A percentile compares a stretch with the other conserved stretches of the same genome.
Evolutionary conservation across 2,888 invertebrate species (phyloP).

Genomic region (Andrena marginata): DNA sequence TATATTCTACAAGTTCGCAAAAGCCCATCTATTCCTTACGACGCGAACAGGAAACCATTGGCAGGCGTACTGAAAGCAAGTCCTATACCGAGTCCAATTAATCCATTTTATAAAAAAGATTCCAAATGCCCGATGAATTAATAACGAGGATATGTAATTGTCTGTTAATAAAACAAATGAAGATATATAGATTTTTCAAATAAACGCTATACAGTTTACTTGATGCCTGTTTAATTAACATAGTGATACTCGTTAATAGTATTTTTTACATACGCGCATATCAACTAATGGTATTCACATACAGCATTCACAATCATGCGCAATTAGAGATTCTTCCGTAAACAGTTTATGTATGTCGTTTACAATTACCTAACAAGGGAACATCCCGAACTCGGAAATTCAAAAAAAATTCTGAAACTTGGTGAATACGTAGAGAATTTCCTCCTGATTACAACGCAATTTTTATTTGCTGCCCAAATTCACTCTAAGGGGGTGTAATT

Average conservation of each 20-base stretch:
- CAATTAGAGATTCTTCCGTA: neutral
- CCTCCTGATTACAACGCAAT: no score
- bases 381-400: no score
- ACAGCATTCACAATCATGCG: neutral
- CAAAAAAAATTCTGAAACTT: no score
- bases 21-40: slow-evolving; percentile 92
- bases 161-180: slow-evolving; percentile 46
- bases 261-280: no score
- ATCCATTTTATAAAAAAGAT: slow-evolving; percentile 90
- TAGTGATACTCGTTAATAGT: neutral
- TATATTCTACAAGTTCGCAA: slow-evolving; percentile 90
- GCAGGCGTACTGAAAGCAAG: slow-evolving; percentile 91
- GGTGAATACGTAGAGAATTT: no score
- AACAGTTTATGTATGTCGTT: neutral
- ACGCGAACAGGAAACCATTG: slow-evolving; percentile 89
- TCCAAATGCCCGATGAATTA: neutral
- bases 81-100: slow-evolving; percentile 90
- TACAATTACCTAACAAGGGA: neutral
- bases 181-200: neutral
- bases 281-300: neutral
- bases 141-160: slow-evolving; percentile 21
- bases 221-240: neutral
- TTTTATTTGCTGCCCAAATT: no score
- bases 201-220: slow-evolving; percentile 1
- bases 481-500: no score